These are phyloP conservation scores for Rhagoletis pomonella DNA, from an alignment of 1,140 invertebrate genomes.

Conservation along the genomic window DNA sequence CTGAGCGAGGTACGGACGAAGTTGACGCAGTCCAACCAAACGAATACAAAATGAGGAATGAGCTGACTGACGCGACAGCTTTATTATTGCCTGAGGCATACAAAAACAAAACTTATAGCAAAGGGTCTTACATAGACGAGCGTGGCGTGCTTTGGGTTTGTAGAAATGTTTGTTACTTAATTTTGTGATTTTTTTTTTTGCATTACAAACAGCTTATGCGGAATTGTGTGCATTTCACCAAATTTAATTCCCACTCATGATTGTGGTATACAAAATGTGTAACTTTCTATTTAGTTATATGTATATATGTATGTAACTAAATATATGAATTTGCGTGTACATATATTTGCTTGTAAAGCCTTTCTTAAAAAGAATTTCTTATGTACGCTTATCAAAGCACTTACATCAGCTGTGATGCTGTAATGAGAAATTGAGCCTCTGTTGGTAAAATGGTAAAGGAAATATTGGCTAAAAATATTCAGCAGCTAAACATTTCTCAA, in stretches of 20 bases:
- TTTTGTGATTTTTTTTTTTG: not conserved
- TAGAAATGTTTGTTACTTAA: not conserved
- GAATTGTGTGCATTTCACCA: not conserved
- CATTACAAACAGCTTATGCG: conserved; percentile 23
- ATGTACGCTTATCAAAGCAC: not conserved
- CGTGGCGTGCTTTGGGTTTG: not conserved
- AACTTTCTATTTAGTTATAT: too few relatives aligned
- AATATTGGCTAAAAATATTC: not conserved
- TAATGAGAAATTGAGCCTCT: conserved; percentile 45
- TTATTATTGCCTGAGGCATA: not conserved
- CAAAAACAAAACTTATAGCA: not conserved
- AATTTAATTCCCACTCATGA: conserved; percentile 4
- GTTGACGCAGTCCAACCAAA: not conserved
- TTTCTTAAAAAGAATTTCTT: not conserved
- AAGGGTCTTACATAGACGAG: not conserved
- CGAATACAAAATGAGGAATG: conserved; percentile 19
- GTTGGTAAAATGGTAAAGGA: not conserved
- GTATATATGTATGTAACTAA: not conserved
- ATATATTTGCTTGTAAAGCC: not conserved
- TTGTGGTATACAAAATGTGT: not conserved
- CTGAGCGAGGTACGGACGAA: not conserved
- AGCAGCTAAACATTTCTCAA: not conserved
- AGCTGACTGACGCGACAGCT: conserved; percentile 30
- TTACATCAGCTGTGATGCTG: not conserved
- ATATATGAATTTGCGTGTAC: not conserved